Evolutionary conservation across 2,113 vertebrate genomes (phyloP), one percentile per base, ranked within the genome.

Genomic region (Psittacara wagleri): DNA sequence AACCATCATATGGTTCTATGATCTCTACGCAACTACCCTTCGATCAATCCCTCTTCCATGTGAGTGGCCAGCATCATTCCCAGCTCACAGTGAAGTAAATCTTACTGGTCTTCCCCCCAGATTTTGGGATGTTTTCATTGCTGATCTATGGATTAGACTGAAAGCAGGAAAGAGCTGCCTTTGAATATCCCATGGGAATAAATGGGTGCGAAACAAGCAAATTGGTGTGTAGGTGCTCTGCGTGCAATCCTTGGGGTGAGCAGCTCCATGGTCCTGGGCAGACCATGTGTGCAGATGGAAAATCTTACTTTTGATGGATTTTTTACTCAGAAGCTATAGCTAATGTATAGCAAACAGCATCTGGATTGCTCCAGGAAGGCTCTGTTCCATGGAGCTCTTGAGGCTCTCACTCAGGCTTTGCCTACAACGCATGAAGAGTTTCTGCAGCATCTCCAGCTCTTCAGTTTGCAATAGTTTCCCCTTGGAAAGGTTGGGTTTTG

Each of bases 11-110:
- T 54, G 28, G 28, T 29, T 54, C 52, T 54, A 17, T 18, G 28
- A 11, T 11, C 28, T 88, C 68, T 39, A 55, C 51, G 15, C 62
- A 49, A 46, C n/a, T 83, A 35, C 69, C 17, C 84, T 35, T 57
- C 2, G 0, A 9, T 33, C 23, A 6, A 13, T 31, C 18, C 43
- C 51, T 48, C 24, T 5, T 11, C 16, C 4, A 4, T 54, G 46
- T 2, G 9, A 44, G 55, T 28, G 44, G 23, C n/a, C 0, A 4
- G 33, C 0, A 0, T 15, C 1, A 2, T 33, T 55, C 39, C 13
- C 70, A n/a, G 31, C 37, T 86, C 72, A 67, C 2, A 1, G 24
- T 14, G 55, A 67, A 59, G 33, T 10, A 79, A 9, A 35, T 25
- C 37, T 37, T n/a, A 31, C 24, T 28, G 54, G 3, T 37, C 8